phyloP scores from a whole-genome alignment of 2,888 invertebrate species.

The Scaptomyza cyrtandrae region DNA sequence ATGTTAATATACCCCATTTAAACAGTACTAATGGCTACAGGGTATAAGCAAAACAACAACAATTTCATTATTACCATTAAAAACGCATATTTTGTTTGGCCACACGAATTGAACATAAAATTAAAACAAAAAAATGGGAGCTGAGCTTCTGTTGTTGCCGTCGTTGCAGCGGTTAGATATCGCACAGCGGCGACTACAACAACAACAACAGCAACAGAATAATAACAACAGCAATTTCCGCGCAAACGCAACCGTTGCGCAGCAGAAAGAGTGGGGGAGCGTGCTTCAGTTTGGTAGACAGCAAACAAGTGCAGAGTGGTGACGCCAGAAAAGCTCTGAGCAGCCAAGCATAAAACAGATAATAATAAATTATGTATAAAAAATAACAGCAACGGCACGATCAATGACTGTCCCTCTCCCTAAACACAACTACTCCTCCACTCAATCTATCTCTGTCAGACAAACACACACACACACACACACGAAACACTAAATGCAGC shows the following conservation, averaged over 20 bases:
- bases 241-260: conserved; percentile 32
- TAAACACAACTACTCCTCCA: background rate
- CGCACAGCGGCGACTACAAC: conserved; percentile 27
- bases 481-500: conserved; percentile 50
- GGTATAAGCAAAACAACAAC: conserved; percentile 24
- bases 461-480: background rate
- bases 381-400: conserved; percentile 52
- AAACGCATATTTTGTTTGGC: conserved; percentile 69
- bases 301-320: conserved; percentile 34
- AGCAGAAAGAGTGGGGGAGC: conserved; percentile 5
- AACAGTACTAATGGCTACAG: conserved; percentile 2
- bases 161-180: conserved; percentile 44
- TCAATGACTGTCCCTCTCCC: conserved; percentile 19
- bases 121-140: conserved; percentile 20
- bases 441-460: background rate
- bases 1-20: background rate
- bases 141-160: conserved; percentile 17
- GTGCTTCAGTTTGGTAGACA: conserved; percentile 17
- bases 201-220: conserved; percentile 26
- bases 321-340: conserved; percentile 26
- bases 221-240: conserved; percentile 53
- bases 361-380: conserved; percentile 44
- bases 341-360: conserved; percentile 53
- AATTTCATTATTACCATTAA: conserved; percentile 70
- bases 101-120: conserved; percentile 53